These are phyloP conservation scores for Proterorhinus semilunaris DNA, from an alignment of 2,113 vertebrate species.

Conservation along the genomic window DNA sequence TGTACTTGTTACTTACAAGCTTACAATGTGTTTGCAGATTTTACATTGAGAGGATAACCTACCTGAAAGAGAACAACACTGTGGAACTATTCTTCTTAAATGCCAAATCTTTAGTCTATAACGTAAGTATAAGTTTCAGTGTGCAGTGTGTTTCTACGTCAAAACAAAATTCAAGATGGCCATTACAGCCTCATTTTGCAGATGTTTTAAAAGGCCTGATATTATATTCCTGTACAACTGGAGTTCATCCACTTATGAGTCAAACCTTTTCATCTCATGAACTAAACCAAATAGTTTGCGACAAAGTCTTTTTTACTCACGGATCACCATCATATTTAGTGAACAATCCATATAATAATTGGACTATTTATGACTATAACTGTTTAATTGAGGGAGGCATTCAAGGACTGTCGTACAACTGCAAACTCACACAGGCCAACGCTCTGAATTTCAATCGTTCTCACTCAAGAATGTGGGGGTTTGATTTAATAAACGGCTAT, in stretches of 20 bases:
- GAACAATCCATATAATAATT: background rate
- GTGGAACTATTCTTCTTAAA: slow-evolving; percentile 97
- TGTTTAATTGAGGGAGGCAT: slow-evolving; percentile 18
- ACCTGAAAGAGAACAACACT: slow-evolving; percentile 91
- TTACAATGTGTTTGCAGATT: slow-evolving; percentile 80
- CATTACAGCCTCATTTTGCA: no score
- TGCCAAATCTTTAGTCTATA: slow-evolving; percentile 90
- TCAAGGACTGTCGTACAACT: slow-evolving; percentile 1
- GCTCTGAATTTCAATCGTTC: background rate
- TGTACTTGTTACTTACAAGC: background rate
- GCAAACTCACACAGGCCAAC: background rate
- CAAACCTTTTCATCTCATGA: background rate
- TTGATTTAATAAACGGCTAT: no score
- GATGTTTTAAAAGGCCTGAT: no score
- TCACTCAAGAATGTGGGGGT: background rate
- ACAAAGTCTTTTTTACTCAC: background rate
- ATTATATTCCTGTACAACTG: background rate
- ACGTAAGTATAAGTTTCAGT: slow-evolving; percentile 80
- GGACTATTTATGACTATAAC: background rate
- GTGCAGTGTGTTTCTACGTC: background rate
- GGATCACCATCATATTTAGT: background rate
- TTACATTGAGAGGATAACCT: slow-evolving; percentile 95
- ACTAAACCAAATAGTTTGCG: background rate
- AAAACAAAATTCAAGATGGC: no score
- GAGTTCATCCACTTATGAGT: background rate